Base-by-base conservation (phyloP, 2,797 vertebrate genomes). In the Erethizon dorsatum region DNA sequence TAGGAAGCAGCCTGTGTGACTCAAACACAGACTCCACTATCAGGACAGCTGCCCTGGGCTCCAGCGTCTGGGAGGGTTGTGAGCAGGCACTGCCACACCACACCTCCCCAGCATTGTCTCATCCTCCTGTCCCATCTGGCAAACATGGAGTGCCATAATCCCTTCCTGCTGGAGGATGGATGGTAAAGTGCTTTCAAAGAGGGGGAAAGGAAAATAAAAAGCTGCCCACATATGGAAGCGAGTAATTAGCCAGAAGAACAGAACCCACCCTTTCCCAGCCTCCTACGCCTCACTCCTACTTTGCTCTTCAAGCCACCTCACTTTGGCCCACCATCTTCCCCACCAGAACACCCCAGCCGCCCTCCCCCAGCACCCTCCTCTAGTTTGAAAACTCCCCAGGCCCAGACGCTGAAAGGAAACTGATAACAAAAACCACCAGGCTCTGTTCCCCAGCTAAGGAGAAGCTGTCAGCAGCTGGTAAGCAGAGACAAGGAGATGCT, bases 381-480 rank as follows among this genome's bases (percentile, higher is more conserved):
- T 69, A 61, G 63, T 45, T 15, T 79, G 87, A 83, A 90, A 88
- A 82, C 0, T 0, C 84, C 88, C 94, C 88, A 18, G 57, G 80
- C 61, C 78, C 75, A 96, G 73, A 63, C 65, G 79, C 91, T 90
- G 82, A 97, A 92, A 95, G 95, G 97, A 98, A 97, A 95, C 94
- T 13, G 95, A 96, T 96, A 88, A 91, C 63, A 88, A 63, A 97
- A 97, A 95, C 94, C 97, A 83, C 96, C 22, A 69, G 67, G 56
- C 75, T 83, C 71, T 1, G 0, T 31, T 86, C 85, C 87, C n/a
- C 94, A 94, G 87, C 56, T 65, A 61, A 65, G 28, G 65, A 85
- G 73, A 96, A 78, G 95, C 91, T 77, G 20, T 78, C 45, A 33
- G 50, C 89, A 95, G 88, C 94, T 82, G 75, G 88, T 28, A 41